A percentile compares a stretch with the other conserved stretches of the same genome.
phyloP scores from a whole-genome alignment of 2,888 invertebrate genomes.

The Abrostola triplasia region DNA sequence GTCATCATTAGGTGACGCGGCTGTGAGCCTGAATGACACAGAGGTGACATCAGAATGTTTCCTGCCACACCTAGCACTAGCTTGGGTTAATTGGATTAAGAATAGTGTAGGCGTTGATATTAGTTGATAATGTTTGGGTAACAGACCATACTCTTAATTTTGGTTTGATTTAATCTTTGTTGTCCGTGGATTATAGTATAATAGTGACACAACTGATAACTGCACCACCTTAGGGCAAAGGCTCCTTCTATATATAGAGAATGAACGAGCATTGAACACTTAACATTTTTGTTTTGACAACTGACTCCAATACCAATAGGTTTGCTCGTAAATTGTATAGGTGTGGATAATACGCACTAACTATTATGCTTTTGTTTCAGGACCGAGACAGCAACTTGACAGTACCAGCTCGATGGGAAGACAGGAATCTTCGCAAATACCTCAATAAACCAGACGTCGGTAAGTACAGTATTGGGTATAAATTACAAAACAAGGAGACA shows the following conservation, averaged over 20 bases:
- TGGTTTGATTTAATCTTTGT: no score
- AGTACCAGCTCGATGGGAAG: conserved; percentile 90
- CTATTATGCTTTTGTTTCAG: conserved; percentile 68
- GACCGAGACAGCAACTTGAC: conserved; percentile 91
- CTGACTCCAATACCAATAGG: no score
- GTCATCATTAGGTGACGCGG: conserved; percentile 27
- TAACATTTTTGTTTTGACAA: no score
- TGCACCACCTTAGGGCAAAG: no score
- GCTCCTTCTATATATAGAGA: no score
- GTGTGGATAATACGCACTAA: not conserved
- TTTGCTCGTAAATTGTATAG: no score
- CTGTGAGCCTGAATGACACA: conserved; percentile 11
- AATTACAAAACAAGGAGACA: not conserved
- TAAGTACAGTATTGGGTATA: conserved; percentile 62
- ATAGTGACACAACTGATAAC: no score
- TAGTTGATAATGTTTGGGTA: not conserved
- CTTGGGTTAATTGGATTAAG: conserved; percentile 8
- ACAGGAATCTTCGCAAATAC: conserved; percentile 89
- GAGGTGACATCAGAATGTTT: conserved; percentile 39
- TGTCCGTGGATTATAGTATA: no score
- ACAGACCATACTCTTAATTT: not conserved
- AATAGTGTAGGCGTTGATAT: conserved; percentile 1
- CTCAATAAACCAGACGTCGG: conserved; percentile 89
- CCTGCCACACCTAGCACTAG: conserved; percentile 34
- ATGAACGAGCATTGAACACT: no score